Percentiles rank a stretch among this genome's conserved stretches.
Conservation (phyloP, 2,888 invertebrate species). For the Gasteruption jaculator region DNA sequence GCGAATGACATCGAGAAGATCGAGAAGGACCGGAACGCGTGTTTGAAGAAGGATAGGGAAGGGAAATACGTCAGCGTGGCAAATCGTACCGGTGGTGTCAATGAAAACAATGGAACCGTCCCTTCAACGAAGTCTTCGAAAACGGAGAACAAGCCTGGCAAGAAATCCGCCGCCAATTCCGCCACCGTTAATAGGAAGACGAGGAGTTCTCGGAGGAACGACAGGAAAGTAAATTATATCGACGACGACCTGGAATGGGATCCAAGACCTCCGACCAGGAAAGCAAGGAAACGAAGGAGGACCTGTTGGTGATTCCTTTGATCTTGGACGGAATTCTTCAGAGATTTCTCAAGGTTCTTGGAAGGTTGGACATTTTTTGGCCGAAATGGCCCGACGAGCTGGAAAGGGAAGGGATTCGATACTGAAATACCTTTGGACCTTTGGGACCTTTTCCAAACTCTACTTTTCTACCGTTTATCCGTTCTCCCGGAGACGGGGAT, state of each 20-base stretch:
- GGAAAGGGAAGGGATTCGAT: no score
- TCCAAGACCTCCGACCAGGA: conserved; percentile 41
- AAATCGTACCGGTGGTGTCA: conserved; percentile 37
- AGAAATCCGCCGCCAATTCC: conserved; percentile 16
- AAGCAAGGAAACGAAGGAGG: conserved; percentile 39
- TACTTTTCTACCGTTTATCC: no score
- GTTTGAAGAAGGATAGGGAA: conserved; percentile 30
- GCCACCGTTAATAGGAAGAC: no score
- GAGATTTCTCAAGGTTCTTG: no score
- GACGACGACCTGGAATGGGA: conserved; percentile 44
- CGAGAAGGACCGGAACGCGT: conserved; percentile 25
- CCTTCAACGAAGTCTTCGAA: conserved; percentile 10
- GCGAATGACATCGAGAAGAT: no score
- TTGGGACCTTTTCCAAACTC: no score
- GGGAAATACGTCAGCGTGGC: conserved; percentile 28
- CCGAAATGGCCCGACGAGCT: no score
- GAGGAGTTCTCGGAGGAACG: conserved; percentile 43
- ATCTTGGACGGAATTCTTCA: no score
- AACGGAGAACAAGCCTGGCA: not conserved
- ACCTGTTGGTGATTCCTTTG: conserved; percentile 46
- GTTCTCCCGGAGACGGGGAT: no score
- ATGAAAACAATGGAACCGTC: conserved; percentile 39
- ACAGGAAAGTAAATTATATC: conserved; percentile 44
- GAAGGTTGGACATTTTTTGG: no score
- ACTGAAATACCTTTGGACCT: no score